Conservation (phyloP, 2,797 vertebrate genomes). For the Otolemur crassicaudatus region DNA sequence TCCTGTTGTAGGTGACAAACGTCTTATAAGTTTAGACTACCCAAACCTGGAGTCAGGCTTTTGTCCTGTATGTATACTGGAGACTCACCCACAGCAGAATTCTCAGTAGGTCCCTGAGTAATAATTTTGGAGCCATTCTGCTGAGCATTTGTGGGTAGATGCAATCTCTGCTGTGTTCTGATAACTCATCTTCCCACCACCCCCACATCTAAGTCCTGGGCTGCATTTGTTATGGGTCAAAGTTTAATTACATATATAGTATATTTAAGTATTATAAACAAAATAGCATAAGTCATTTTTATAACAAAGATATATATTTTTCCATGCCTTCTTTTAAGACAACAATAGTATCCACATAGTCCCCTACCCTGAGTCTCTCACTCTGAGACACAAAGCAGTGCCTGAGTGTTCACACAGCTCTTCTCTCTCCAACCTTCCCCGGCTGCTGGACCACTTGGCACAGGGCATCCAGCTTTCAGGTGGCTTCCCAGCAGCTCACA, state of each 20-base stretch:
- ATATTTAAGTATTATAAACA: neutral
- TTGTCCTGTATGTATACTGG: too few species aligned
- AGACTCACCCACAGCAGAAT: neutral
- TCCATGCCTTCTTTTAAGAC: neutral
- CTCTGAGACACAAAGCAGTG: too few species aligned
- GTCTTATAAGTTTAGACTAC: neutral
- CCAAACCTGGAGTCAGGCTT: neutral
- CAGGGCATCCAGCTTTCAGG: neutral
- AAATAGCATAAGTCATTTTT: neutral
- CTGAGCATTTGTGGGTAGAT: neutral
- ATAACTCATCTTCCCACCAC: neutral
- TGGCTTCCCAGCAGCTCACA: neutral
- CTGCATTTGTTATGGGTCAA: too few species aligned
- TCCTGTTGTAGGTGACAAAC: too few species aligned
- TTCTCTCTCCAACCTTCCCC: neutral
- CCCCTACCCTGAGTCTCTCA: too few species aligned
- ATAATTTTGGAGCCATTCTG: neutral
- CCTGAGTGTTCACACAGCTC: too few species aligned
- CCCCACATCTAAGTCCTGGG: neutral
- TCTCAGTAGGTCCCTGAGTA: too few species aligned
- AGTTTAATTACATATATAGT: too few species aligned
- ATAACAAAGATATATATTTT: too few species aligned
- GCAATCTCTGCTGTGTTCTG: neutral
- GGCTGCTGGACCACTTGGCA: too few species aligned
- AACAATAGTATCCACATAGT: too few species aligned